Evolutionary conservation across 2,888 invertebrate genomes (phyloP), one percentile per base, ranked within the genome.

Genomic region (Scaptomyza reducta): DNA sequence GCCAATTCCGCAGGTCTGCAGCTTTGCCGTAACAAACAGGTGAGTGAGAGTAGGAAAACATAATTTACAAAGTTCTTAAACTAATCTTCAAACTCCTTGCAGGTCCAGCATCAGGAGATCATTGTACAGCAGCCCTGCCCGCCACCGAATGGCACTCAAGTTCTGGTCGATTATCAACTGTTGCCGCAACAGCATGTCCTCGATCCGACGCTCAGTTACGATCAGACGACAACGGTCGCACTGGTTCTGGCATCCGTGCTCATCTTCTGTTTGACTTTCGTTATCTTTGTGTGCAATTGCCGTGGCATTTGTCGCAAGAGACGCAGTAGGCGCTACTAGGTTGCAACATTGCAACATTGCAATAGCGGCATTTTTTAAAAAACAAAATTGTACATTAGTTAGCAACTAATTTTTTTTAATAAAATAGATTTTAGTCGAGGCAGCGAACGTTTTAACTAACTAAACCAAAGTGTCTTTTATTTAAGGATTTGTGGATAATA

Each of bases 61-160:
- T 9, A 10, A 3, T 10, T 22, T 22, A 4, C 9, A 33, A 3
- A 18, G 18, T 5, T n/a, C n/a, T n/a, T 4, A 0, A n/a, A 31
- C n/a, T 0, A 10, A 10, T 16, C 4, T 11, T 25, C 4, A 0
- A n/a, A 22, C n/a, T 6, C 6, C 7, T 42, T 54, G 18, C 49
- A 97, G 94, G 95, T 96, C 69, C 96, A 96, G 84, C 95, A 96
- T 85, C 96, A 96, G 91, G 97, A 97, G 88, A 97, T 96, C 72
- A 97, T 97, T 87, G 95, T 97, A 29, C 96, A 96, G 89, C 94
- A 95, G 41, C 94, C 96, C 14, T 97, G 97, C 89, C 96, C 96
- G 5, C 94, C 95, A 4, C 96, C 96, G 1, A 96, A 97, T 89
- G 96, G 96, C 40, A 95, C 95, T 0, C 94, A 95, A 92, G 94